Base-by-base conservation (phyloP, 2,113 vertebrate genomes). In the Onychostruthus taczanowskii region DNA sequence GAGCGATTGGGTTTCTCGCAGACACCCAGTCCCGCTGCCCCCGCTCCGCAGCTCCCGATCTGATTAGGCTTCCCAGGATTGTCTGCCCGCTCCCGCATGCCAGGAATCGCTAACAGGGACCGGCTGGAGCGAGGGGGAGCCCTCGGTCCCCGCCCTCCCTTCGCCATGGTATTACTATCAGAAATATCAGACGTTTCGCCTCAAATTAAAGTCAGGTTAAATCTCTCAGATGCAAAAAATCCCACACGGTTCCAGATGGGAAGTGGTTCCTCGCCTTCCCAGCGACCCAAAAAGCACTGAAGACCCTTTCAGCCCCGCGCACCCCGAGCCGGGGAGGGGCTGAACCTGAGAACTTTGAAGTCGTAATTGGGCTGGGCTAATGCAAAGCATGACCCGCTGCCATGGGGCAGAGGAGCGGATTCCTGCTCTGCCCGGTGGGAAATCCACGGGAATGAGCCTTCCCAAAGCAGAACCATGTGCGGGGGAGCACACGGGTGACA, bases 121-220 rank as follows among this genome's bases (percentile, higher is more conserved):
- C 88, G 95, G 78, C 94, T 96, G 96, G 72, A 80, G 92, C 63
- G 61, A 72, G 84, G 79, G 89, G 92, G 63, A 49, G 84, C 74
- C 90, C 87, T 90, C 27, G 30, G 78, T 87, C 87, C 94, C 43
- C 50, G 9, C 53, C 43, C 44, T 33, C 23, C 91, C 93, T 93
- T 93, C 43, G 55, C 84, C 94, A 87, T 64, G 96, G 94, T 97
- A 97, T 97, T 96, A 55, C 97, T 97, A 97, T 98, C 97, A 98
- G 95, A 97, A 98, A 97, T 97, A 98, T 97, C 98, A 98, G 97
- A 96, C 84, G 22, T 96, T 98, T 98, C 79, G 78, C 92, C 89
- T 97, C 96, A 97, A 97, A 98, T 98, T 98, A 97, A 98, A 98
- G 95, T 98, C 97, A 98, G 95, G 97, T 97, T 98, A 97, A 97